Percentiles rank a stretch among this genome's conserved stretches.
phyloP scores from a whole-genome alignment of 64 coral and sea anemone species.

The Montipora sp. region DNA sequence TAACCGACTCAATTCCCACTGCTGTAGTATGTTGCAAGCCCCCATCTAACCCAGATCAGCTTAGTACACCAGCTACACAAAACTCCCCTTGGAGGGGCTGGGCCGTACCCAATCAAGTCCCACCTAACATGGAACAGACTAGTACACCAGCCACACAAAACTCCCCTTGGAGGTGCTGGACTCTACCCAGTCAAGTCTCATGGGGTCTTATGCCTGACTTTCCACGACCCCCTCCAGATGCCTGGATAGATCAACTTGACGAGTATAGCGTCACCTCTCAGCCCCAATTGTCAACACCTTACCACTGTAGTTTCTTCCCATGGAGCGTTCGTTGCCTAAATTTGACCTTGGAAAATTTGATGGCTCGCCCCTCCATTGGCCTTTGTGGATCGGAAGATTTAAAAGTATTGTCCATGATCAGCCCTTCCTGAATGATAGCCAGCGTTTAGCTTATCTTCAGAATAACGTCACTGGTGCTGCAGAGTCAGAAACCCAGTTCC shows the following conservation, averaged over 20 bases:
- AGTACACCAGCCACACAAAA: slow-evolving; percentile 11
- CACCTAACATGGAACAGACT: background rate
- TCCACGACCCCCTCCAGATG: slow-evolving; percentile 35
- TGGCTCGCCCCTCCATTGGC: slow-evolving; percentile 20
- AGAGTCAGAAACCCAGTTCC: slow-evolving; percentile 45
- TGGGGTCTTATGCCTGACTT: slow-evolving; percentile 40
- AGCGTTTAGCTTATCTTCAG: slow-evolving; percentile 35
- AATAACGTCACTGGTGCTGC: slow-evolving; percentile 11
- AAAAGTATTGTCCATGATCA: slow-evolving; percentile 54
- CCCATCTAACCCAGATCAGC: background rate
- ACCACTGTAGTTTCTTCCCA: slow-evolving; percentile 7
- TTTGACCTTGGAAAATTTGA: slow-evolving; percentile 52
- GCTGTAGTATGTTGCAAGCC: slow-evolving; percentile 27
- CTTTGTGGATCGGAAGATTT: slow-evolving; percentile 62
- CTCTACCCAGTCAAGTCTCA: slow-evolving; percentile 18
- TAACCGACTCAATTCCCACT: slow-evolving; percentile 38
- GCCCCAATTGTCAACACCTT: background rate
- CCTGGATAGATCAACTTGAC: slow-evolving; percentile 67
- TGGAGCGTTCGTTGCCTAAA: slow-evolving; percentile 41
- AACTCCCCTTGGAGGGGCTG: slow-evolving; percentile 58
- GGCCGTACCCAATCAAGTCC: slow-evolving; percentile 19
- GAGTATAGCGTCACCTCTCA: slow-evolving; percentile 33
- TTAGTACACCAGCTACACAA: background rate
- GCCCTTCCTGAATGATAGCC: slow-evolving; percentile 50
- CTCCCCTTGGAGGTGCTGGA: slow-evolving; percentile 55